Percentiles rank a stretch among this genome's conserved stretches.
Evolutionary conservation across 2,888 invertebrate species (phyloP).

Genomic region (Acronicta aceris): DNA sequence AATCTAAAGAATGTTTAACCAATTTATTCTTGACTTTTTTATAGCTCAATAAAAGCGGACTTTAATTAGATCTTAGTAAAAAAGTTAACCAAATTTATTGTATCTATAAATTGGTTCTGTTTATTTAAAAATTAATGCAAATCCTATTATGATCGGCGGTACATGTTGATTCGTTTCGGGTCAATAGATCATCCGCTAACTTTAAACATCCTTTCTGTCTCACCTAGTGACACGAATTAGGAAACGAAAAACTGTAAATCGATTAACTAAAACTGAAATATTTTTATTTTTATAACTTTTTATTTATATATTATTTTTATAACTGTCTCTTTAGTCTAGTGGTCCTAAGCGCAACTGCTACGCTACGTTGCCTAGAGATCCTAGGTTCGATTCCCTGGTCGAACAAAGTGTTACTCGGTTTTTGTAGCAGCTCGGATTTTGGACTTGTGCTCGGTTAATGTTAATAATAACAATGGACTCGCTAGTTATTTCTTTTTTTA

Average conservation of each 20-base stretch:
- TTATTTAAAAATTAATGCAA: constrained; percentile 5
- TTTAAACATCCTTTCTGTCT: constrained; percentile 23
- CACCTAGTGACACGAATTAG: constrained; percentile 28
- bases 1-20: not conserved
- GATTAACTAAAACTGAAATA: constrained; percentile 1
- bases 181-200: constrained; percentile 29
- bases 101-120: constrained; percentile 1
- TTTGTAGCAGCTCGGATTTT: no score
- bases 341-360: no score
- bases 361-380: no score
- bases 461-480: no score
- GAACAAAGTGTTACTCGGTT: no score
- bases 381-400: no score
- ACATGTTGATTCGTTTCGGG: constrained; percentile 13
- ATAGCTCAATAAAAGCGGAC: constrained; percentile 26
- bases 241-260: constrained; percentile 24
- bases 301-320: not conserved
- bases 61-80: constrained; percentile 15
- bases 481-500: no score
- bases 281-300: not conserved
- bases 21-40: constrained; percentile 12
- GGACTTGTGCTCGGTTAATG: no score
- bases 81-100: constrained; percentile 6
- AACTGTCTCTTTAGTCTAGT: no score
- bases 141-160: constrained; percentile 23